Base-by-base conservation (phyloP, 2,888 invertebrate genomes). In the Diarsia dahlii region DNA sequence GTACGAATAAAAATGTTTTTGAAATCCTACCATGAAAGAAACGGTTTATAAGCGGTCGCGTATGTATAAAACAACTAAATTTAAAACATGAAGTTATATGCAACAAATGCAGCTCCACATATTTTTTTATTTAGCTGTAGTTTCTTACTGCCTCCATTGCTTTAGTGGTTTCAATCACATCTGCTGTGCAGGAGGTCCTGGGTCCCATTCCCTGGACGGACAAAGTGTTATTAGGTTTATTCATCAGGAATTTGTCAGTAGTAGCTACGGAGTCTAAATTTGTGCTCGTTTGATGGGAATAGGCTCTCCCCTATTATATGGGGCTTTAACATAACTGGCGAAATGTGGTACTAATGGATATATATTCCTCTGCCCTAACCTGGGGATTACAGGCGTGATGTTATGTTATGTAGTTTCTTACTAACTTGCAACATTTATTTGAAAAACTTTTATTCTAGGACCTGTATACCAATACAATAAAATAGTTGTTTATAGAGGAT, bases 361-460 rank as follows among this genome's bases (percentile, higher is more conserved):
- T 28, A 28, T n/a, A n/a, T n/a, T n/a, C n/a, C n/a, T n/a, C n/a
- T n/a, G n/a, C n/a, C n/a, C n/a, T n/a, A n/a, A n/a, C n/a, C n/a
- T n/a, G n/a, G n/a, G n/a, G n/a, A n/a, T n/a, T n/a, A n/a, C n/a
- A n/a, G n/a, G n/a, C n/a, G n/a, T n/a, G n/a, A n/a, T n/a, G n/a
- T n/a, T n/a, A n/a, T 28, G 28, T 28, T 28, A 28, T 39, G 54
- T 23, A 56, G n/a, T n/a, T 9, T 10, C 52, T 52, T 52, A 15
- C 39, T 45, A 23, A 62, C 15, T 45, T 15, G 10, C 18, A 50
- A 50, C 4, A 50, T 72, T 77, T 67, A 71, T 71, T 74, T 67
- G 23, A 74, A 45, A 45, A 66, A 60, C 13, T 56, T 74, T 68
- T 58, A 54, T 65, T 48, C 52, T 56, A 65, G 50, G 52, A 65